Percentiles rank a stretch among this genome's conserved stretches.
Evolutionary conservation across 2,797 vertebrate genomes (phyloP).

Genomic region (Morus bassanus): DNA sequence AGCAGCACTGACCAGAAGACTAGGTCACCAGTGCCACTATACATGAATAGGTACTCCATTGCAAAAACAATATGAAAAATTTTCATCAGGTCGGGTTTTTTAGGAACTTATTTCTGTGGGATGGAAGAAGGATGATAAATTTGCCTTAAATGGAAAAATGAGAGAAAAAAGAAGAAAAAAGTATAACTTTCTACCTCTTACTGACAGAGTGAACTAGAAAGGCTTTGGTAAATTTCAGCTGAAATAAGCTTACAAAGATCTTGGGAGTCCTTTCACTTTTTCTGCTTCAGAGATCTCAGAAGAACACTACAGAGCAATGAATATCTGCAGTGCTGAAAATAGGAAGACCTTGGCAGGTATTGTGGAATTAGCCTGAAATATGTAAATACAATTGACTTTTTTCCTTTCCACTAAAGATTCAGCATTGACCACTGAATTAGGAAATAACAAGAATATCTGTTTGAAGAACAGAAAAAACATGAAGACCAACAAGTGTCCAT

Average conservation of each 20-base stretch:
- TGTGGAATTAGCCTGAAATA: neutral
- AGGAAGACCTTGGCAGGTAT: neutral
- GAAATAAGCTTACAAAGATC: neutral
- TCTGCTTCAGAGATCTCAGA: neutral
- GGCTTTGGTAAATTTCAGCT: neutral
- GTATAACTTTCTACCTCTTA: neutral
- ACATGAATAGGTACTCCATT: neutral
- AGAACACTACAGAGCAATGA: neutral
- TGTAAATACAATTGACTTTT: neutral
- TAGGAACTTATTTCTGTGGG: neutral
- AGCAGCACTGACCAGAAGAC: neutral
- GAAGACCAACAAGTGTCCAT: neutral
- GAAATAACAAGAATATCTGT: neutral
- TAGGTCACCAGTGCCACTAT: neutral
- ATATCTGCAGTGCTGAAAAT: neutral
- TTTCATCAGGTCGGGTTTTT: neutral
- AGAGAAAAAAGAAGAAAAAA: neutral
- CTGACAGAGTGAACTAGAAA: neutral
- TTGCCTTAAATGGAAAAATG: neutral
- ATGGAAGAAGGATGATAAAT: neutral
- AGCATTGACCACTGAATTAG: neutral
- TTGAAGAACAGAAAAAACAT: neutral
- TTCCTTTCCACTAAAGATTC: neutral
- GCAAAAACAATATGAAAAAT: neutral
- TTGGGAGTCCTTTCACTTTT: neutral